phyloP scores from a whole-genome alignment of 2,797 vertebrate species.

The Fistularia tabacaria region DNA sequence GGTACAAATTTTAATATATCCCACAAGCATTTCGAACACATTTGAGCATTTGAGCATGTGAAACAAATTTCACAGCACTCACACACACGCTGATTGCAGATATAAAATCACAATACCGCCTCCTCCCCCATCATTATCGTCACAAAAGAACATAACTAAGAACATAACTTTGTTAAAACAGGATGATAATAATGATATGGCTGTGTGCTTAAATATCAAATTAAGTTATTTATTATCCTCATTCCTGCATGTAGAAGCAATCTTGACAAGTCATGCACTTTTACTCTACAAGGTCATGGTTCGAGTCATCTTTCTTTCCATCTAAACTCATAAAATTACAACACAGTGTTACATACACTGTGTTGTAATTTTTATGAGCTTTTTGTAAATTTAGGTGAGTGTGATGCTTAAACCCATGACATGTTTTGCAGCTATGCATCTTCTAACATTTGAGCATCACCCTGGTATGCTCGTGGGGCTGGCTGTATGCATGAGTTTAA shows the following conservation, averaged over 20 bases:
- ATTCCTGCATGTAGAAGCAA: slow-evolving; percentile 18
- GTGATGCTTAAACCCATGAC: no score
- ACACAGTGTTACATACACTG: no score
- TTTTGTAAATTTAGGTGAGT: background rate
- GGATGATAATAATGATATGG: slow-evolving; percentile 52
- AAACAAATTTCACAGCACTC: slow-evolving; percentile 6
- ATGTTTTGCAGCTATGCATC: background rate
- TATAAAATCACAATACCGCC: slow-evolving; percentile 12
- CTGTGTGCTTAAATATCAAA: slow-evolving; percentile 50
- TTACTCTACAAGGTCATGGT: slow-evolving; percentile 4
- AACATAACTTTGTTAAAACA: slow-evolving; percentile 57
- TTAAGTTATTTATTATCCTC: slow-evolving; percentile 42
- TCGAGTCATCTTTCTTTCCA: background rate
- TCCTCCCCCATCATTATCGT: slow-evolving; percentile 28
- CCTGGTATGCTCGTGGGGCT: background rate
- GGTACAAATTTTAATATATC: slow-evolving; percentile 16
- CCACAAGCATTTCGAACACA: slow-evolving; percentile 26
- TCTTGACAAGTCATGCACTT: slow-evolving; percentile 23
- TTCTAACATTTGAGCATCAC: background rate
- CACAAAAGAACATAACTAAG: slow-evolving; percentile 46
- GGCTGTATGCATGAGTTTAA: slow-evolving; percentile 18
- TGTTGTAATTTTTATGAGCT: no score
- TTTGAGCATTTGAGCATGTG: slow-evolving; percentile 10
- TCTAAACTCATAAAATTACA: no score
- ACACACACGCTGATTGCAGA: background rate